Evolutionary conservation across 2,797 vertebrate genomes (phyloP), one percentile per base, ranked within the genome.

Genomic region (Microtus californicus): DNA sequence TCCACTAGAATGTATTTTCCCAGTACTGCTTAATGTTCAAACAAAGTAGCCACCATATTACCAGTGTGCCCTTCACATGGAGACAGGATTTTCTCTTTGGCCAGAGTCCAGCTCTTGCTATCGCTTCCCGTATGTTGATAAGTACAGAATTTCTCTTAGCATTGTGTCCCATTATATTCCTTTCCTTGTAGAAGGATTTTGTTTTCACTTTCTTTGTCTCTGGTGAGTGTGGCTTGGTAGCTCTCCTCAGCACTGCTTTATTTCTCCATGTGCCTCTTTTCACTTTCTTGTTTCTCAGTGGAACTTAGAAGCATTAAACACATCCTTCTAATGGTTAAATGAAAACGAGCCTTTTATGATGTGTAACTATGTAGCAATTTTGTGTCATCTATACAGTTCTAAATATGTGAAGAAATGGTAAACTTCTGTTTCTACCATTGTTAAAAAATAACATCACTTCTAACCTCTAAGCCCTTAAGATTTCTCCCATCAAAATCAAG

Each of bases 251-350:
- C n/a, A 90, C 69, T 29, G 29, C 93, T 89, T 69, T 92, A 43
- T 94, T 78, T 93, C 89, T 97, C 82, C 94, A 59, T 94, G 69
- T 96, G 97, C 97, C 97, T 97, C 97, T 98, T 98, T 98, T 98
- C 97, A 96, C 97, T 97, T 98, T 98, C 97, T 97, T 98, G 97
- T 97, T 95, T 97, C 97, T 98, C 97, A 97, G 2, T 94, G 91
- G 91, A 97, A 97, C 89, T 93, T 97, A 93, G 97, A 98, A 98
- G 97, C 97, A 98, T 98, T 97, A 95, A 98, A 97, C 97, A 97
- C 97, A 95, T 97, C 91, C 92, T 63, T 97, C 77, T 71, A 69
- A 31, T 71, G 89, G 43, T 92, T 95, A 94, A 65, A 83, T 89
- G 7, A 80, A 76, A 94, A 67, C 37, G 79, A 95, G 73, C 63